Conservation (phyloP, 2,888 invertebrate species). For the Dasysyrphus albostriatus region DNA sequence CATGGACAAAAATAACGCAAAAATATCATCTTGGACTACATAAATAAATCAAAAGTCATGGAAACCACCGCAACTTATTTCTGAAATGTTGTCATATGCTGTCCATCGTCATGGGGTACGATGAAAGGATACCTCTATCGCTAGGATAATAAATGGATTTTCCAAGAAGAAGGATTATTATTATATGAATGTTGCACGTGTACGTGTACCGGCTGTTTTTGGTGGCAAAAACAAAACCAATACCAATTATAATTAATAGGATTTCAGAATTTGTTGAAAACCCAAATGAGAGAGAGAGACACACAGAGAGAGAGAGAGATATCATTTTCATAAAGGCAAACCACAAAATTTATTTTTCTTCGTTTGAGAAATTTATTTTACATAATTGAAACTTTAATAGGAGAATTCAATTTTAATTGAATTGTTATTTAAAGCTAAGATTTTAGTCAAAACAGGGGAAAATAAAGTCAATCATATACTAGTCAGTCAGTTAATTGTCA, state of each 20-base stretch:
- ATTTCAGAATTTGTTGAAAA: conserved; percentile 3
- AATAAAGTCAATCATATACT: neutral
- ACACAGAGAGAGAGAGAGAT: too few species aligned
- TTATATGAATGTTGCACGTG: conserved; percentile 21
- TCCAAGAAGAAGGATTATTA: neutral
- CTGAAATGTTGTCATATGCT: conserved; percentile 29
- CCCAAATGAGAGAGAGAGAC: neutral
- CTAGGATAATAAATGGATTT: conserved; percentile 22
- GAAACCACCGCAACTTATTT: conserved; percentile 28
- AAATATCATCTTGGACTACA: neutral
- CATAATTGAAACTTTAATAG: conserved; percentile 3
- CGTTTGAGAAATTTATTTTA: neutral
- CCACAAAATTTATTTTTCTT: neutral
- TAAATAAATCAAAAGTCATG: conserved; percentile 37
- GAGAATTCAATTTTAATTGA: conserved; percentile 13
- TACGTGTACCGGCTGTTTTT: conserved; percentile 26
- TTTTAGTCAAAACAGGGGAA: neutral
- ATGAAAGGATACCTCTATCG: conserved; percentile 5
- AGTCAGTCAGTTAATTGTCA: neutral
- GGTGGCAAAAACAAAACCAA: conserved; percentile 23
- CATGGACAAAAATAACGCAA: neutral
- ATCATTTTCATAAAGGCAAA: neutral
- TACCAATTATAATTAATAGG: conserved; percentile 37
- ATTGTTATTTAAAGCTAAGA: conserved; percentile 2
- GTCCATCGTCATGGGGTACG: neutral